A percentile compares a stretch with the other conserved stretches of the same genome.
These are phyloP conservation scores for Tenodera sinensis DNA, from an alignment of 2,888 invertebrate species.

Conservation along the genomic window DNA sequence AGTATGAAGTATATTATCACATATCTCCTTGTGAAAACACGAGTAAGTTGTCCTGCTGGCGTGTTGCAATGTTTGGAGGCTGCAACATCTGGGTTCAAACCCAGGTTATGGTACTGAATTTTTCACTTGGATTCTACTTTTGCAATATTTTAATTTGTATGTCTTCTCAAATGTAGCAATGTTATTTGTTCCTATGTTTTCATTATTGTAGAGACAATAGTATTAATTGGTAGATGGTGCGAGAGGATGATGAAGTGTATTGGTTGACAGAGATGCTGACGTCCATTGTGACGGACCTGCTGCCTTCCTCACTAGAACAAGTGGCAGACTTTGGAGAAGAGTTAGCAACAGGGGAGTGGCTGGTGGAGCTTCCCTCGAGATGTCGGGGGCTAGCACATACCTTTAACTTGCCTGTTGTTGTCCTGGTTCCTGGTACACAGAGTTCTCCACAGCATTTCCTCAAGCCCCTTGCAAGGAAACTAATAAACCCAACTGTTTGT, in stretches of 20 bases:
- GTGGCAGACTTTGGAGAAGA: neutral
- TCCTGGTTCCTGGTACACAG: slow-evolving; percentile 44
- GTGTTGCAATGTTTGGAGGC: too few species aligned
- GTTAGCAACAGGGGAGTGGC: neutral
- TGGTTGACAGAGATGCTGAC: neutral
- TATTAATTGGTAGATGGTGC: too few species aligned
- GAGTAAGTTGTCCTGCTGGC: too few species aligned
- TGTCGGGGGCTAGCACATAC: slow-evolving; percentile 39
- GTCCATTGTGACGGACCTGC: neutral
- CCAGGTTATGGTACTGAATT: too few species aligned
- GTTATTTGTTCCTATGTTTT: too few species aligned
- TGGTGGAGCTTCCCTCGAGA: slow-evolving; percentile 40
- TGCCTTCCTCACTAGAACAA: neutral
- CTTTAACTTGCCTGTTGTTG: slow-evolving; percentile 43
- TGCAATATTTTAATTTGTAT: too few species aligned
- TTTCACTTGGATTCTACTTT: too few species aligned
- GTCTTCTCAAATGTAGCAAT: too few species aligned
- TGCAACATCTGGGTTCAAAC: too few species aligned
- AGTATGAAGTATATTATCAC: too few species aligned
- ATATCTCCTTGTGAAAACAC: too few species aligned
- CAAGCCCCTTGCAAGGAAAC: slow-evolving; percentile 38
- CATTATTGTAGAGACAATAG: too few species aligned
- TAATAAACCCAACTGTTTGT: slow-evolving; percentile 45
- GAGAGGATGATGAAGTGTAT: neutral
- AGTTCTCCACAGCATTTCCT: neutral